Conservation (phyloP, 2,113 vertebrate genomes). For the Romanogobio albipinnatus region DNA sequence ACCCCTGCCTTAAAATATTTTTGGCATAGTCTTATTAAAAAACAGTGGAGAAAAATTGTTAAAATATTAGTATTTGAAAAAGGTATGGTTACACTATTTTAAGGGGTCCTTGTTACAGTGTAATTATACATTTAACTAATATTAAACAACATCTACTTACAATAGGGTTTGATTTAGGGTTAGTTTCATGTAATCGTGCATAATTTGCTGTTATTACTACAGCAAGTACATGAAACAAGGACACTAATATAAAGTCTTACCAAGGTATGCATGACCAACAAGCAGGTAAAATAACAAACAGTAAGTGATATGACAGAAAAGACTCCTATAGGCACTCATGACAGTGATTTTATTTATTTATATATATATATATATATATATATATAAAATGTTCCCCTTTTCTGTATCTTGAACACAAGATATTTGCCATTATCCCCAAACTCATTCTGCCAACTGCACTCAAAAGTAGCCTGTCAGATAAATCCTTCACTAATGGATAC, state of each 20-base stretch:
- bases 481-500: not conserved
- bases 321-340: too few relatives aligned
- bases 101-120: too few relatives aligned
- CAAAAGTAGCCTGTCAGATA: slow-evolving; percentile 31
- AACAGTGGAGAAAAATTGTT: not conserved
- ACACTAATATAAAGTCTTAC: too few relatives aligned
- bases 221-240: too few relatives aligned
- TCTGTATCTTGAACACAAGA: not conserved
- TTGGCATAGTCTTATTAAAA: not conserved
- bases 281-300: not conserved
- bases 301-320: not conserved
- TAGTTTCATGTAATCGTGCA: too few relatives aligned
- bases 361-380: too few relatives aligned
- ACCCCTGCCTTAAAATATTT: too few relatives aligned
- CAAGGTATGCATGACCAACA: not conserved
- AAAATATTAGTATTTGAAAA: not conserved
- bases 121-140: too few relatives aligned
- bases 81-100: not conserved
- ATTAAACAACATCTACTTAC: too few relatives aligned
- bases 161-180: too few relatives aligned
- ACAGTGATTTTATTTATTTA: too few relatives aligned
- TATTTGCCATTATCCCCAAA: not conserved
- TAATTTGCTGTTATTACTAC: too few relatives aligned
- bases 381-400: not conserved
- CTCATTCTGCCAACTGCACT: not conserved